These are phyloP conservation scores for Nomada ruficornis DNA, from an alignment of 2,888 invertebrate species.

Conservation along the genomic window DNA sequence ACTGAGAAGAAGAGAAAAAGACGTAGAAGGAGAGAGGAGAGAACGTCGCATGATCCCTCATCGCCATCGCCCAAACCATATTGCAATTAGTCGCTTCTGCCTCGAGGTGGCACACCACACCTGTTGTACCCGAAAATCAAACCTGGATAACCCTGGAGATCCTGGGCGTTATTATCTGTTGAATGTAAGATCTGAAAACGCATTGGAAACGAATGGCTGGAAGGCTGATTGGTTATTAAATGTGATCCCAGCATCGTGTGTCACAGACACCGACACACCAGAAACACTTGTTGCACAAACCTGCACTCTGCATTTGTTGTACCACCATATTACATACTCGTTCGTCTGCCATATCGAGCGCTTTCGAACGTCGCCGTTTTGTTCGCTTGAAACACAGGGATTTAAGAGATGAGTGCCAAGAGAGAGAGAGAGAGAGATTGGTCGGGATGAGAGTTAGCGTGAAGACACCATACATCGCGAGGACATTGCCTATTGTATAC, in stretches of 20 bases:
- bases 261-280: slow-evolving; percentile 17
- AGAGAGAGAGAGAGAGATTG: not conserved
- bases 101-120: not conserved
- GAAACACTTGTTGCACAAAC: slow-evolving; percentile 39
- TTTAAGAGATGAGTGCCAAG: no score
- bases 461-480: slow-evolving; percentile 39
- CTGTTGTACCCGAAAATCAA: not conserved
- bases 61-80: no score
- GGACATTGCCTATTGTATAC: slow-evolving; percentile 59
- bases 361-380: slow-evolving; percentile 48
- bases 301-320: slow-evolving; percentile 52
- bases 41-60: slow-evolving; percentile 38
- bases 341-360: slow-evolving; percentile 35
- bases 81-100: not conserved
- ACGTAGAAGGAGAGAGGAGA: slow-evolving; percentile 18
- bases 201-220: not conserved
- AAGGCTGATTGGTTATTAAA: not conserved
- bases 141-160: no score
- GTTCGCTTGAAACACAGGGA: not conserved
- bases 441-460: not conserved
- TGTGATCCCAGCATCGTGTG: not conserved
- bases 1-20: slow-evolving; percentile 5
- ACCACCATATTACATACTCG: slow-evolving; percentile 29
- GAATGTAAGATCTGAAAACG: not conserved
- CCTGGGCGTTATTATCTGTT: no score